Conservation (phyloP, 2,797 vertebrate species). For the Channa striata region DNA sequence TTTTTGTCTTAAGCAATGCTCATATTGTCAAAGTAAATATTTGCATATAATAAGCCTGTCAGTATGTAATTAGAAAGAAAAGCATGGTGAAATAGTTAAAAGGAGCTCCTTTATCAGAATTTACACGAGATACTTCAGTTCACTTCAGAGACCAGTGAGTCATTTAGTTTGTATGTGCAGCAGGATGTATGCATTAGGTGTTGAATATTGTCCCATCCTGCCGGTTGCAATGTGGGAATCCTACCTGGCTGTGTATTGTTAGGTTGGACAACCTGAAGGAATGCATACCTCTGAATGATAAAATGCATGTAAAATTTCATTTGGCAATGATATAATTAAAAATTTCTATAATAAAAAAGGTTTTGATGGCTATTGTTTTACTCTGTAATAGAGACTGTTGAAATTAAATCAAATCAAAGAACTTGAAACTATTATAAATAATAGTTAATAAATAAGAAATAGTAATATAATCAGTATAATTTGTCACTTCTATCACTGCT, state of each 20-base stretch:
- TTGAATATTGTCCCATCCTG: constrained; percentile 22
- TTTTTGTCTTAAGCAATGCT: not conserved
- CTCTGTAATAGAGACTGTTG: too few relatives aligned
- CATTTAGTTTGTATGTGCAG: constrained; percentile 22
- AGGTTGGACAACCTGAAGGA: too few relatives aligned
- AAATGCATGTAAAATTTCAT: too few relatives aligned
- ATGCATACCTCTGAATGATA: too few relatives aligned
- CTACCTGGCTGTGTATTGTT: not conserved
- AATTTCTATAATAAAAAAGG: too few relatives aligned
- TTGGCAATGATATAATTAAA: too few relatives aligned
- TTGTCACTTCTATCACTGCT: too few relatives aligned
- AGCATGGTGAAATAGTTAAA: constrained; percentile 16
- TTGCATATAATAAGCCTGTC: not conserved
- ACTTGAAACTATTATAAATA: too few relatives aligned
- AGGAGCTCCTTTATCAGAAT: constrained; percentile 18
- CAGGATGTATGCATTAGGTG: constrained; percentile 32
- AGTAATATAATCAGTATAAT: too few relatives aligned
- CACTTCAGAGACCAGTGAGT: constrained; percentile 36
- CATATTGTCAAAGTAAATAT: constrained; percentile 1
- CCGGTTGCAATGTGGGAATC: constrained; percentile 23
- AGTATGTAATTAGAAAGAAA: not conserved
- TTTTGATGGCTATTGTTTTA: too few relatives aligned
- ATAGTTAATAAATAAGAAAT: too few relatives aligned
- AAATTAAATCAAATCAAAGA: too few relatives aligned
- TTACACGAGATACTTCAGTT: constrained; percentile 15